A percentile compares a stretch with the other conserved stretches of the same genome.
These are phyloP conservation scores for Gambelia wislizenii DNA, from an alignment of 2,797 vertebrate species.

Conservation along the genomic window DNA sequence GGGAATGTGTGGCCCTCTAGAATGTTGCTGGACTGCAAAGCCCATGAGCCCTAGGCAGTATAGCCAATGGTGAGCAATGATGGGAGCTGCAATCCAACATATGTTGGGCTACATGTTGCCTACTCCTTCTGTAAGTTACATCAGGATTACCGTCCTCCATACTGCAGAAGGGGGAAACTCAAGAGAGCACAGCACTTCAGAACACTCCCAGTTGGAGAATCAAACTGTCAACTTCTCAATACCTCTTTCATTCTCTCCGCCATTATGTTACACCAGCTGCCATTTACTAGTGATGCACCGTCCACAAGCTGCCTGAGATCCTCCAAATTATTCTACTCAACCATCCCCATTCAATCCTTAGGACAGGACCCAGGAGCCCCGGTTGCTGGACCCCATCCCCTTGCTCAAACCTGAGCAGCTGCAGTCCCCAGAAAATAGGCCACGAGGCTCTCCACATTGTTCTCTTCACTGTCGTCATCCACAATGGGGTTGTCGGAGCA, in stretches of 20 bases:
- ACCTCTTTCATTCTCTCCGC: not conserved
- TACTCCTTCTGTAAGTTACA: not conserved
- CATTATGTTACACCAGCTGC: not conserved
- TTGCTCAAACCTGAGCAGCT: conserved; percentile 77
- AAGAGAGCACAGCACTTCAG: too few relatives aligned
- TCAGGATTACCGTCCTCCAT: not conserved
- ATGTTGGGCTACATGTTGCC: not conserved
- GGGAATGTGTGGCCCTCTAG: not conserved
- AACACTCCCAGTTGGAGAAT: not conserved
- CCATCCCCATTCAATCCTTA: not conserved
- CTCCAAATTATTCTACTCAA: too few relatives aligned
- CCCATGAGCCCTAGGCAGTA: not conserved
- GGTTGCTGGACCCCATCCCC: not conserved
- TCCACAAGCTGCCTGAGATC: too few relatives aligned
- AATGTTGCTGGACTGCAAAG: not conserved
- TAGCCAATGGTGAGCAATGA: not conserved
- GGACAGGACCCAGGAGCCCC: not conserved
- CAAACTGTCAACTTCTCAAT: not conserved
- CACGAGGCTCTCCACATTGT: conserved; percentile 85
- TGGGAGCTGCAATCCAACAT: not conserved
- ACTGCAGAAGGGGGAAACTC: not conserved
- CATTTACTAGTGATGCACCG: not conserved
- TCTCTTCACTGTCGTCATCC: conserved; percentile 87
- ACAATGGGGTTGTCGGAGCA: conserved; percentile 87
- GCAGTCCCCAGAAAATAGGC: conserved; percentile 78